Evolutionary conservation across 2,113 vertebrate genomes (phyloP).

Genomic region (Pteropus alecto): DNA sequence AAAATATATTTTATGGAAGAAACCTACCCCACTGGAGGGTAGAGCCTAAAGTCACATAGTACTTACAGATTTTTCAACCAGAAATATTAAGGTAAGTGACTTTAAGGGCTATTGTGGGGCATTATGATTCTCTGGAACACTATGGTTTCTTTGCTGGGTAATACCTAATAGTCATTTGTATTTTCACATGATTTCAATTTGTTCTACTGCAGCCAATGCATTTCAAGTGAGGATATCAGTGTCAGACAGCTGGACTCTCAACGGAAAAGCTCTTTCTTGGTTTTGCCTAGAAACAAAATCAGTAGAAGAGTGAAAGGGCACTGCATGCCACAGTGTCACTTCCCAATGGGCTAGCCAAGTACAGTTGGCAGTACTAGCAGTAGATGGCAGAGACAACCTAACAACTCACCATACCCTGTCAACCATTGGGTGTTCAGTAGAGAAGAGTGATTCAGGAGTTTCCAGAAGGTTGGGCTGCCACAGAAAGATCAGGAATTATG

Average conservation of each 20-base stretch:
- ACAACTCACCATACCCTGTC: not conserved
- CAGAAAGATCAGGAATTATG: not conserved
- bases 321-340: not conserved
- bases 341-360: not conserved
- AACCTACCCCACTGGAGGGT: not conserved
- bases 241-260: not conserved
- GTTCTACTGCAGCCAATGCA: not conserved
- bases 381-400: rapidly evolving
- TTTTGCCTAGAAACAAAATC: not conserved
- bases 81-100: not conserved
- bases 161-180: not conserved
- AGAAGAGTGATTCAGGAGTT: not conserved
- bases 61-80: not conserved
- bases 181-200: not conserved
- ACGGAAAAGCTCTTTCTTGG: not conserved
- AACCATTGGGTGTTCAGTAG: not conserved
- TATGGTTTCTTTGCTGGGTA: not conserved
- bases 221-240: not conserved
- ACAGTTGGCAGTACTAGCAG: not conserved
- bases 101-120: not conserved
- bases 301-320: not conserved
- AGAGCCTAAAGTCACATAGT: not conserved
- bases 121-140: not conserved
- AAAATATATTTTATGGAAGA: not conserved
- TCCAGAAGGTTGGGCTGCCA: not conserved